These are phyloP conservation scores for Leptodactylus fallax DNA, from an alignment of 2,797 vertebrate genomes.

Conservation along the genomic window DNA sequence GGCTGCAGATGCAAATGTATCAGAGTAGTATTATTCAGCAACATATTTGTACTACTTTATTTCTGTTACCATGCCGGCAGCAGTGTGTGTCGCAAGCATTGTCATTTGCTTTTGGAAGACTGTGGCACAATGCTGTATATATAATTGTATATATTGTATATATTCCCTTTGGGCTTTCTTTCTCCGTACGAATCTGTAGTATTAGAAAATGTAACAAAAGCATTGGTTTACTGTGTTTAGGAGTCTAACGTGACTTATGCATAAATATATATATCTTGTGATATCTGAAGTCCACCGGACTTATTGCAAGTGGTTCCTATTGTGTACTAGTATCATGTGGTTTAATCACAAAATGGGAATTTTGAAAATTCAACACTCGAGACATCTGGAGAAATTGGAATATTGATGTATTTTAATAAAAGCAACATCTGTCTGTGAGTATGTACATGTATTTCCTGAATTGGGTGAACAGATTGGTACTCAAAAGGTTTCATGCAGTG, in stretches of 20 bases:
- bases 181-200: not conserved
- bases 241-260: not conserved
- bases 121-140: too few species aligned
- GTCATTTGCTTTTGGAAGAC: too few species aligned
- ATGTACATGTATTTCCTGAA: conserved; percentile 41
- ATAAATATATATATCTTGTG: not conserved
- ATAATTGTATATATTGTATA: not conserved
- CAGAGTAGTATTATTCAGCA: too few species aligned
- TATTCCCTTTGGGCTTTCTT: not conserved
- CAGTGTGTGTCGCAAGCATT: too few species aligned
- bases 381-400: conserved; percentile 51
- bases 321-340: not conserved
- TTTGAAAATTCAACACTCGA: conserved; percentile 19
- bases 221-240: not conserved
- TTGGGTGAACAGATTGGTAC: conserved; percentile 36
- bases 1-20: too few species aligned
- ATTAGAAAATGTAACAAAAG: not conserved
- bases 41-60: too few species aligned
- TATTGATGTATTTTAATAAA: conserved; percentile 47
- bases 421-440: conserved; percentile 32
- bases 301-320: not conserved
- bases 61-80: too few species aligned
- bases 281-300: not conserved
- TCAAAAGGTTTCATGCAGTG: conserved; percentile 44
- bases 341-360: not conserved